phyloP scores from a whole-genome alignment of 1,140 invertebrate species.

The Periplaneta americana region DNA sequence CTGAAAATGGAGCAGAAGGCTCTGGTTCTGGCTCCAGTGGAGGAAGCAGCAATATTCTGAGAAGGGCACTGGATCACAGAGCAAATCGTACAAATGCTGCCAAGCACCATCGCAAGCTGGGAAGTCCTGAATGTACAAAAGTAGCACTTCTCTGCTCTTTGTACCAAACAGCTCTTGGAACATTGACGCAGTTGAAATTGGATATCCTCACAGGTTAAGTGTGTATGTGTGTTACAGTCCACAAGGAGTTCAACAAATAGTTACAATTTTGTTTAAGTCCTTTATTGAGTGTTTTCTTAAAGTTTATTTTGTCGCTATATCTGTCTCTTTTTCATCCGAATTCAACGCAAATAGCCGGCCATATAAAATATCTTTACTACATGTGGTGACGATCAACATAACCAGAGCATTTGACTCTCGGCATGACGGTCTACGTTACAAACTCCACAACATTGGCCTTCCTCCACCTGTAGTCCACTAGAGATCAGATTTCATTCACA shows the following conservation, averaged over 20 bases:
- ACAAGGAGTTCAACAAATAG: not conserved
- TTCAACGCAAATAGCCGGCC: no score
- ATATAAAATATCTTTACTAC: no score
- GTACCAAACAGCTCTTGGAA: slow-evolving; percentile 85
- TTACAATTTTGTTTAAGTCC: no score
- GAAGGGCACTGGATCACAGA: slow-evolving; percentile 17
- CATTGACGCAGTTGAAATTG: slow-evolving; percentile 84
- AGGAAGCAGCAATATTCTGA: slow-evolving; percentile 9
- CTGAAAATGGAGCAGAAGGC: not conserved
- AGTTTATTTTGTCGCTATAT: no score
- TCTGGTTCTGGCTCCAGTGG: not conserved
- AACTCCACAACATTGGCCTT: no score
- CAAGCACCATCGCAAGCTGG: slow-evolving; percentile 57
- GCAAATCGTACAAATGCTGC: slow-evolving; percentile 15
- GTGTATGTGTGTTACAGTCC: not conserved
- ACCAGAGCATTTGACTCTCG: no score
- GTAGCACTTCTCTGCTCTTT: slow-evolving; percentile 82
- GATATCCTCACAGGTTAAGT: slow-evolving; percentile 87
- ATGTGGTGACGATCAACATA: no score
- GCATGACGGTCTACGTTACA: no score
- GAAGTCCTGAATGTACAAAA: slow-evolving; percentile 71
- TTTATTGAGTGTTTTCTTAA: no score
- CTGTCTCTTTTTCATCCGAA: no score
- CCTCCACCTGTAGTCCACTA: no score
- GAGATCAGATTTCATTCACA: no score